Evolutionary conservation across 2,888 invertebrate genomes (phyloP).

Genomic region (Bursaphelenchus okinawaensis): DNA sequence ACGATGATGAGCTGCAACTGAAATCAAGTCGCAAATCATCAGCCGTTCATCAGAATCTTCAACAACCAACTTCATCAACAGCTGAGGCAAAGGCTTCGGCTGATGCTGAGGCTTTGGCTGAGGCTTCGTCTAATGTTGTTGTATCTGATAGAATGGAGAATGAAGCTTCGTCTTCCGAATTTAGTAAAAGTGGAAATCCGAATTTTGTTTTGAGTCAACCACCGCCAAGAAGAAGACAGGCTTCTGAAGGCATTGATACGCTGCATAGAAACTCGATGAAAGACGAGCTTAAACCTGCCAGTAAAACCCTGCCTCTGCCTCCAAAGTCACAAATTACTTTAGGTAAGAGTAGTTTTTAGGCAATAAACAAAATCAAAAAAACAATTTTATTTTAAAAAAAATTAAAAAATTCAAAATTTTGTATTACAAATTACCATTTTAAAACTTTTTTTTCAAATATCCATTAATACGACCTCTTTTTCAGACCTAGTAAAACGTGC

Average conservation of each 20-base stretch:
- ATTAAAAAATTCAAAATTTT: no score
- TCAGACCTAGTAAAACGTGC: not conserved
- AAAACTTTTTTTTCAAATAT: no score
- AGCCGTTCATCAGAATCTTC: not conserved
- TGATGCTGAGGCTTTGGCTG: not conserved
- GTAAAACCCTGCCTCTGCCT: not conserved
- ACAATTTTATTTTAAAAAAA: no score
- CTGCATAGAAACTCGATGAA: not conserved
- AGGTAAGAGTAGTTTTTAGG: no score
- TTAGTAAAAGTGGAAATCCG: not conserved
- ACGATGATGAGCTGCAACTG: not conserved
- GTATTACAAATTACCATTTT: no score
- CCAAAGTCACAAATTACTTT: not conserved
- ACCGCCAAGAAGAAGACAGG: not conserved
- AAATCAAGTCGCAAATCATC: not conserved
- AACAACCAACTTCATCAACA: not conserved
- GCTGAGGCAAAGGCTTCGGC: not conserved
- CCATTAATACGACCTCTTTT: no score
- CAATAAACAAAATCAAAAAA: no score
- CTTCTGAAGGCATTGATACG: not conserved
- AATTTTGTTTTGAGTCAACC: constrained; percentile 5
- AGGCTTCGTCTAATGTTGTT: no score
- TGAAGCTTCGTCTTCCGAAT: no score
- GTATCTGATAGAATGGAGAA: no score
- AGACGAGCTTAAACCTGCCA: not conserved